A percentile compares a stretch with the other conserved stretches of the same genome.
These are phyloP conservation scores for Aepyceros melampus DNA, from an alignment of 2,113 vertebrate species.

Conservation along the genomic window DNA sequence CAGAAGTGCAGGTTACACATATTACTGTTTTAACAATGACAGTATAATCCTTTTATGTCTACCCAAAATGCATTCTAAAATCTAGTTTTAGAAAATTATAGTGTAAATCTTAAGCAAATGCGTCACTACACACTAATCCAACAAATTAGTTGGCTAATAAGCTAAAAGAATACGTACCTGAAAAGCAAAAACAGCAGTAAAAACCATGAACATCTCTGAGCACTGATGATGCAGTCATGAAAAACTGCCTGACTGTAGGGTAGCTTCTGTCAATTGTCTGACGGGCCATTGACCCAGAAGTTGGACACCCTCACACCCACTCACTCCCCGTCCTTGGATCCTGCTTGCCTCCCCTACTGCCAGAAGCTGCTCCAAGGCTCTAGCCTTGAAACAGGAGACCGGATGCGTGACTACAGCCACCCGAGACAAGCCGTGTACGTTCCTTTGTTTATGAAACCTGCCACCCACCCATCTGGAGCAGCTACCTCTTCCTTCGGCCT, in stretches of 20 bases:
- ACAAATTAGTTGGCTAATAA: neutral
- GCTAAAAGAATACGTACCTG: neutral
- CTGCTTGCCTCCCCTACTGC: neutral
- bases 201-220: neutral
- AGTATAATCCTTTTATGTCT: neutral
- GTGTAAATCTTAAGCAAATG: neutral
- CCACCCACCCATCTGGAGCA: neutral
- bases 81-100: neutral
- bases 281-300: neutral
- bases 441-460: neutral
- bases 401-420: neutral
- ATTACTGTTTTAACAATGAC: neutral
- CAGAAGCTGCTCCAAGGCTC: neutral
- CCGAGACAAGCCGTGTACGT: neutral
- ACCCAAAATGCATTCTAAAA: neutral
- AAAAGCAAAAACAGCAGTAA: neutral
- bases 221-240: neutral
- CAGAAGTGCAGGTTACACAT: neutral
- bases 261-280: neutral
- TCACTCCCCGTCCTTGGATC: neutral
- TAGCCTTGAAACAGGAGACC: neutral
- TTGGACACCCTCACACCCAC: neutral
- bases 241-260: neutral
- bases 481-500: neutral
- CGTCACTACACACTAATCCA: neutral